A percentile compares a stretch with the other conserved stretches of the same genome.
phyloP scores from a whole-genome alignment of 2,797 vertebrate genomes.

The Anomalospiza imberbis region DNA sequence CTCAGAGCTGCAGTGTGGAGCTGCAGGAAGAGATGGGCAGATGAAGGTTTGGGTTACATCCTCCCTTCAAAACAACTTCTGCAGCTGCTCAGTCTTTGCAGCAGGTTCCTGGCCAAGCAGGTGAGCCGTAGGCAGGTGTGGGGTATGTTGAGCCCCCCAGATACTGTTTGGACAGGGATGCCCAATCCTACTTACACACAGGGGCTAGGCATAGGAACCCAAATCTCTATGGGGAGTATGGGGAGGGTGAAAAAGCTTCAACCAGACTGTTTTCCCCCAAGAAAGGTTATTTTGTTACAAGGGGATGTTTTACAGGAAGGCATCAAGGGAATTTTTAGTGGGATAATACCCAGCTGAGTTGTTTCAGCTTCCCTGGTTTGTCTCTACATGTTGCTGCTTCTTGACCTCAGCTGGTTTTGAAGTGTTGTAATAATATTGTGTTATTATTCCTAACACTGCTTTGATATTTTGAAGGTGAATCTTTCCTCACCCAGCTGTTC shows the following conservation, averaged over 20 bases:
- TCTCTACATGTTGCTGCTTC: slow-evolving; percentile 37
- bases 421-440: slow-evolving; percentile 9
- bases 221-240: background rate
- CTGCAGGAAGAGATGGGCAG: accelerated
- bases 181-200: background rate
- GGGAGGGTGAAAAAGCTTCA: background rate
- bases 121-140: accelerated
- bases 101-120: background rate
- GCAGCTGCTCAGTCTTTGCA: background rate
- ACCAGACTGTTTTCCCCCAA: background rate
- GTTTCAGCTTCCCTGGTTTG: slow-evolving; percentile 28
- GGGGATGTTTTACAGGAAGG: slow-evolving; percentile 4
- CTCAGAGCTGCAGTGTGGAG: background rate
- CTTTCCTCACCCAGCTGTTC: slow-evolving; percentile 24
- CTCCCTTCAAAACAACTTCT: background rate
- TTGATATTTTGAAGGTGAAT: slow-evolving; percentile 43
- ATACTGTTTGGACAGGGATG: too few species aligned
- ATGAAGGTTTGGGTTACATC: background rate
- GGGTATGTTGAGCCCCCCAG: background rate
- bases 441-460: slow-evolving; percentile 1
- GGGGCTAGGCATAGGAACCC: background rate
- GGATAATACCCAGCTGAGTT: background rate
- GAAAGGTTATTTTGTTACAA: background rate
- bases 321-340: slow-evolving; percentile 6
- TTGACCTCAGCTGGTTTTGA: slow-evolving; percentile 28